Percentiles rank a stretch among this genome's conserved stretches.
phyloP scores from a whole-genome alignment of 2,888 invertebrate species.

The Adineta ricciae region DNA sequence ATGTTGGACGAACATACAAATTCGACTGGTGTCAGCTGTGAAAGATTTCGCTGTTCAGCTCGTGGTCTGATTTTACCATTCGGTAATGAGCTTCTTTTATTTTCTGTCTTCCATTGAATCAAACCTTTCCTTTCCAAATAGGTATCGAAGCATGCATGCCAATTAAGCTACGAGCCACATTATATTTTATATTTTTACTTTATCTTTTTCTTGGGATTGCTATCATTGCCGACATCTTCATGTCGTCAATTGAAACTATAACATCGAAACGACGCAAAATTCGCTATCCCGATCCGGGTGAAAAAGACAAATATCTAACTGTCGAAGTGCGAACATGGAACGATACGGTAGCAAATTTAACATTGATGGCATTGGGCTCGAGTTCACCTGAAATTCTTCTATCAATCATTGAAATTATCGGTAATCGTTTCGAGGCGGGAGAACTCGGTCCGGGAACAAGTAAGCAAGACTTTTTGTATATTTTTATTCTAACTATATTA shows the following conservation, averaged over 20 bases:
- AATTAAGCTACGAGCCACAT: background rate
- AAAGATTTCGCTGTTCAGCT: background rate
- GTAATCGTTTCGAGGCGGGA: constrained; percentile 51
- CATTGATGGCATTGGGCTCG: constrained; percentile 56
- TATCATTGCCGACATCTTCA: constrained; percentile 57
- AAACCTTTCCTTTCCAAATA: background rate
- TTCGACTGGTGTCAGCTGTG: background rate
- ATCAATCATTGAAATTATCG: constrained; percentile 54
- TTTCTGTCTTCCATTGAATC: background rate
- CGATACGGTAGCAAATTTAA: constrained; percentile 56
- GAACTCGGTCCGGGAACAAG: constrained; percentile 53
- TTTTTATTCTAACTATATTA: background rate
- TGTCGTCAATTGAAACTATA: constrained; percentile 57
- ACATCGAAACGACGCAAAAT: constrained; percentile 54
- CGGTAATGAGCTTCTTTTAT: background rate
- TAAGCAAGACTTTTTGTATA: background rate
- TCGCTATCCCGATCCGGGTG: constrained; percentile 36
- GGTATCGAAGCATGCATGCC: constrained; percentile 16
- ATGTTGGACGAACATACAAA: background rate
- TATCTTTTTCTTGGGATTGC: constrained; percentile 39
- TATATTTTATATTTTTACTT: constrained; percentile 19
- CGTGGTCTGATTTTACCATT: background rate
- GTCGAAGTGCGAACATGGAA: constrained; percentile 48
- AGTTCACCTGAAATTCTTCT: constrained; percentile 56
- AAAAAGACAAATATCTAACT: constrained; percentile 39